Percentiles rank a stretch among this genome's conserved stretches.
Evolutionary conservation across 2,888 invertebrate genomes (phyloP).

Genomic region (Athalia circularis): DNA sequence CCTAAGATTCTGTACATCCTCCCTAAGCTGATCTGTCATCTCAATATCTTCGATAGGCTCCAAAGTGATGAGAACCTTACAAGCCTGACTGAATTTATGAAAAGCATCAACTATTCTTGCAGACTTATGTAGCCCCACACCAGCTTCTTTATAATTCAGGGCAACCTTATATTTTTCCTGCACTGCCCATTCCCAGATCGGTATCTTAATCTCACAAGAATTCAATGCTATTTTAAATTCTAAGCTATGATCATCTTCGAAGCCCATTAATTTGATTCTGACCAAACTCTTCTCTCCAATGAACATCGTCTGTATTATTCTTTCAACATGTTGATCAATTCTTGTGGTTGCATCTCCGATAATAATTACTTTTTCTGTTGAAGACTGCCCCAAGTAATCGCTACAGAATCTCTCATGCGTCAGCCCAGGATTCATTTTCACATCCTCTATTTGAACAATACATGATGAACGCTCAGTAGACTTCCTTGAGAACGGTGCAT

Average conservation of each 20-base stretch:
- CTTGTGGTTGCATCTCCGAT: slow-evolving; percentile 76
- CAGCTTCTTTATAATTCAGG: slow-evolving; percentile 76
- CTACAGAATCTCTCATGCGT: slow-evolving; percentile 72
- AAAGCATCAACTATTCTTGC: slow-evolving; percentile 83
- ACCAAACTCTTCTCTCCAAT: slow-evolving; percentile 74
- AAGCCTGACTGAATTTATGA: slow-evolving; percentile 82
- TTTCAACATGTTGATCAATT: slow-evolving; percentile 77
- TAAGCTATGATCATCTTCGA: slow-evolving; percentile 63
- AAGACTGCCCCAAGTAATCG: slow-evolving; percentile 64
- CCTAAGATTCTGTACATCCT: slow-evolving; percentile 78
- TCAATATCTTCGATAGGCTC: slow-evolving; percentile 74
- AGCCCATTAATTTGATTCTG: slow-evolving; percentile 67
- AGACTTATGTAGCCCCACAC: slow-evolving; percentile 81
- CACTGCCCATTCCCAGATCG: slow-evolving; percentile 78
- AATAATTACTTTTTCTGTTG: slow-evolving; percentile 57
- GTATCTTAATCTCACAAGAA: slow-evolving; percentile 74
- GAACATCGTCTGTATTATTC: slow-evolving; percentile 77
- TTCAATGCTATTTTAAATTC: slow-evolving; percentile 73
- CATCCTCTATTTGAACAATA: slow-evolving; percentile 58
- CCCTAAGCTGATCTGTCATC: slow-evolving; percentile 74
- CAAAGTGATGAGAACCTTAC: slow-evolving; percentile 84
- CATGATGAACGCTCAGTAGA: slow-evolving; percentile 66
- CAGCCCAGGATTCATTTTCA: slow-evolving; percentile 27
- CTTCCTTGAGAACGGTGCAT: slow-evolving; percentile 58
- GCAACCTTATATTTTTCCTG: slow-evolving; percentile 76